Percentiles rank a stretch among this genome's conserved stretches.
phyloP scores from a whole-genome alignment of 2,888 invertebrate genomes.

The Acanthosepion lycidas region DNA sequence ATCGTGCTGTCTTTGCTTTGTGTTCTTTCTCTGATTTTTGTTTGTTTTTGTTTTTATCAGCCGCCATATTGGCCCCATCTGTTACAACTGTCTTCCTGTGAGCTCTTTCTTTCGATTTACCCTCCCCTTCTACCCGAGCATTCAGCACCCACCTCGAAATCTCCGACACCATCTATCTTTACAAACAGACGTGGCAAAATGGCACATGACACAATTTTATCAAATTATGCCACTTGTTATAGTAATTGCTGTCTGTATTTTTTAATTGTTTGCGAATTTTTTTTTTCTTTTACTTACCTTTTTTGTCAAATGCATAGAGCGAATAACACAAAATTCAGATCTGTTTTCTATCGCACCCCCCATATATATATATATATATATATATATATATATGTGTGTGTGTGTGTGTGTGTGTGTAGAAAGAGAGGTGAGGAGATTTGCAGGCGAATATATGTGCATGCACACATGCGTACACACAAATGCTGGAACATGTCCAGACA shows the following conservation, averaged over 20 bases:
- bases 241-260: not conserved
- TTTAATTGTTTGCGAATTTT: not conserved
- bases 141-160: not conserved
- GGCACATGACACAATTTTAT: not conserved
- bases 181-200: not conserved
- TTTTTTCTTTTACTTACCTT: not conserved
- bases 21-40: not conserved
- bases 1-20: not conserved
- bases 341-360: not conserved
- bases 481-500: not conserved
- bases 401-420: too few relatives aligned
- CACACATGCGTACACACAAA: not conserved
- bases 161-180: not conserved
- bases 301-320: not conserved
- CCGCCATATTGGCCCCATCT: conserved; percentile 20
- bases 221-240: not conserved
- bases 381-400: too few relatives aligned
- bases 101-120: not conserved
- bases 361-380: too few relatives aligned
- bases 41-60: not conserved
- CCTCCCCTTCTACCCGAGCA: not conserved
- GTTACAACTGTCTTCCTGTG: not conserved
- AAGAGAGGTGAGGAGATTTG: too few relatives aligned
- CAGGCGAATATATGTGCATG: not conserved
- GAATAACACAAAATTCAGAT: not conserved